Base-by-base conservation (phyloP, 2,888 invertebrate species). In the Leptopilina myrica region DNA sequence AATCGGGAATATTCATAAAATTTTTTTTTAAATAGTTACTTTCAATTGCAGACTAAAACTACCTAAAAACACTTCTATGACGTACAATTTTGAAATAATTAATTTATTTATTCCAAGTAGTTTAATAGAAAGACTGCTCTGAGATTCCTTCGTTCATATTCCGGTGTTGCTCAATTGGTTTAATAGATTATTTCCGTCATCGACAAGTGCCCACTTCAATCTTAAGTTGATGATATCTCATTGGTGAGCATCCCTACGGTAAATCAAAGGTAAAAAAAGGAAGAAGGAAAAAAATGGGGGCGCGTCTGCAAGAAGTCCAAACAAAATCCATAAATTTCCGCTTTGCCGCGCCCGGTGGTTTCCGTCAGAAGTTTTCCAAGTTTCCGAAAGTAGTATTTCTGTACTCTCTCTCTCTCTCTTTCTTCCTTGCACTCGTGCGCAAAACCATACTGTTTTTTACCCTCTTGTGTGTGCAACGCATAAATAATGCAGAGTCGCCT, bases 281-380 rank as follows among this genome's bases (percentile, higher is more conserved):
- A 33, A 33, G 33, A 33, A 33, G 33, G 2, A 33, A 33, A 33
- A 43, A 43, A 43, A 43, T 43, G 43, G 11, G 49, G 80, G 79
- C 80, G 81, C 82, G 80, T 79, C 84, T 84, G 83, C 85, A 86
- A 86, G 87, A 87, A 87, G 86, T 84, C 88, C 88, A 89, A 91
- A 91, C 90, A 90, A 91, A 91, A 90, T 90, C 90, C 90, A 90
- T 90, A 91, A 91, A 90, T 91, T 90, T 89, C 88, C 89, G 88
- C 88, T 86, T 87, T 86, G 86, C 87, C 86, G 88, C 87, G 88
- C 87, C 87, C 89, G 87, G 88, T 86, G 89, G 89, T 89, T 90
- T 89, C 90, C 89, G 90, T 90, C 91, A 89, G 86, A 90, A 91
- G 89, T 90, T 91, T 89, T 86, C 86, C 84, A 88, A 91, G 88